Evolutionary conservation across 2,797 vertebrate genomes (phyloP).

Genomic region (Ficedula albicollis): DNA sequence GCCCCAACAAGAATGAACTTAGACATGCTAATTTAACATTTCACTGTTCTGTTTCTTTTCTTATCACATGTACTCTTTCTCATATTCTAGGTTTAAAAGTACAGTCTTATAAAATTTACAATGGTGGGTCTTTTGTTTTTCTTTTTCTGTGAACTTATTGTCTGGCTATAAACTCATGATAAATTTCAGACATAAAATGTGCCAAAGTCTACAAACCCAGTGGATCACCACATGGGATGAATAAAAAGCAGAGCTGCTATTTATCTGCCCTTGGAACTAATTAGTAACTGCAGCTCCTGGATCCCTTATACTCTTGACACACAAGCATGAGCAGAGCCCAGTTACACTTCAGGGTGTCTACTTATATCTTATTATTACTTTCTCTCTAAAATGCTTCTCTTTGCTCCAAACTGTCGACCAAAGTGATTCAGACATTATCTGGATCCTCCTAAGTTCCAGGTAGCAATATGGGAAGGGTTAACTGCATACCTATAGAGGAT

Average conservation of each 20-base stretch:
- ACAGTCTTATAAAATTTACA: not conserved
- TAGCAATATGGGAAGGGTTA: not conserved
- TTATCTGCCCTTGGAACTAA: conserved; percentile 59
- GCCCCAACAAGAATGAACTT: not conserved
- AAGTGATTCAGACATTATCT: not conserved
- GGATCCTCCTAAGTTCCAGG: not conserved
- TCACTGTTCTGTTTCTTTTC: not conserved
- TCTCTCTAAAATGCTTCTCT: not conserved
- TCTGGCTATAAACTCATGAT: conserved; percentile 38
- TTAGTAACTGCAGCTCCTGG: conserved; percentile 6
- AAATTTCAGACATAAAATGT: conserved; percentile 50
- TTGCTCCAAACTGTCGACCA: not conserved
- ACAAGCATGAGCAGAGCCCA: not conserved
- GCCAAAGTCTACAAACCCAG: conserved; percentile 31
- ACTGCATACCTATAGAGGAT: not conserved
- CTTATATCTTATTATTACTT: not conserved
- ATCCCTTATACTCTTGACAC: not conserved
- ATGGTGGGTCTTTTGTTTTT: not conserved
- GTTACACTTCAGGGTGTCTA: not conserved
- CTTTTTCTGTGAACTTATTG: conserved; percentile 29
- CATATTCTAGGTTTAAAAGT: not conserved
- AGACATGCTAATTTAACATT: not conserved
- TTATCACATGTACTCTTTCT: not conserved
- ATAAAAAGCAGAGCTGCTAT: conserved; percentile 36
- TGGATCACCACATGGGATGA: conserved; percentile 36